phyloP scores from a whole-genome alignment of 2,113 vertebrate genomes.

The Corythornis cristatus region DNA sequence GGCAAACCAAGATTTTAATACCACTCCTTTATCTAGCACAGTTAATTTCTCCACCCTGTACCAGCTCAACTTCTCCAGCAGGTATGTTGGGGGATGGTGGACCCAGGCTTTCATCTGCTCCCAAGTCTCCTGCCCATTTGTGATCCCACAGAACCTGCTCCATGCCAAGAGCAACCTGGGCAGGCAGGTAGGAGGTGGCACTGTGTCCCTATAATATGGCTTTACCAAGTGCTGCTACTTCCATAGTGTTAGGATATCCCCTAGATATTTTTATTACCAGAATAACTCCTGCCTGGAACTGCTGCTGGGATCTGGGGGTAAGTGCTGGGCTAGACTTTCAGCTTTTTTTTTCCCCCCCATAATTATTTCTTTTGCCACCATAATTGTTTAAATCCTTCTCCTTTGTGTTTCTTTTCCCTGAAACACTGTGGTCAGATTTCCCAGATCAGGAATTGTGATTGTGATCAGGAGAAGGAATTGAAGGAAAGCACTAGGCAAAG shows the following conservation, averaged over 20 bases:
- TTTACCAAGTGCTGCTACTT: background rate
- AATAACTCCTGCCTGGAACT: background rate
- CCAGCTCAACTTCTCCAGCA: constrained; percentile 14
- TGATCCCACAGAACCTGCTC: constrained; percentile 18
- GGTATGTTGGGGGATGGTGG: constrained; percentile 28
- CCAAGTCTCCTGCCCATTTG: background rate
- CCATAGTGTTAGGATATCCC: background rate
- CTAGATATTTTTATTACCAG: background rate
- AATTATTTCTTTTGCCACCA: background rate
- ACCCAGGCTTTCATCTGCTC: constrained; percentile 36
- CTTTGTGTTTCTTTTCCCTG: background rate
- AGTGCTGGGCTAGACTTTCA: background rate
- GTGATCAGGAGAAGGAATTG: background rate
- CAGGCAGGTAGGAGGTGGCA: background rate
- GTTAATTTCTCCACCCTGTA: constrained; percentile 41
- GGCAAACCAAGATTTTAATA: constrained; percentile 12
- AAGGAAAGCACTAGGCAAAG: background rate
- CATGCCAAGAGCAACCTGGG: rapidly evolving
- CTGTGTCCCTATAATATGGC: rapidly evolving
- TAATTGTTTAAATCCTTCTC: background rate
- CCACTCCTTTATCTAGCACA: constrained; percentile 44
- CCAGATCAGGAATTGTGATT: background rate
- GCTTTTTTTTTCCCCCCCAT: rapidly evolving
- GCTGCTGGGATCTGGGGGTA: background rate
- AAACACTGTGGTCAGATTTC: background rate